Evolutionary conservation across 2,888 invertebrate species (phyloP).

Genomic region (Belgica antarctica): DNA sequence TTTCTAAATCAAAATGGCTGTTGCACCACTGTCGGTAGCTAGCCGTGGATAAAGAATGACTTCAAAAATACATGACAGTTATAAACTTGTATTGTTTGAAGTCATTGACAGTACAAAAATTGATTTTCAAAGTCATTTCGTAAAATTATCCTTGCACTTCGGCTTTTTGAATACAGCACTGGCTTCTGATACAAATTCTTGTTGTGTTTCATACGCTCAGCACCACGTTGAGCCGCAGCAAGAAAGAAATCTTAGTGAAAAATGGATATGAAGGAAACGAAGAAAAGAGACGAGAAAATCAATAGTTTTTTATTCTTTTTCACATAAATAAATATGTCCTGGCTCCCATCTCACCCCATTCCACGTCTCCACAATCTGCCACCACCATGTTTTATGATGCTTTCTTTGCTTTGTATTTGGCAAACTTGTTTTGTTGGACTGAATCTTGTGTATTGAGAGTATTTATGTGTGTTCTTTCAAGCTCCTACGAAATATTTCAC

Average conservation of each 20-base stretch:
- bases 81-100: too few relatives aligned
- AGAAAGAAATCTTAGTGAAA: conserved; percentile 37
- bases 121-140: too few relatives aligned
- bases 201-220: not conserved
- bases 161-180: too few relatives aligned
- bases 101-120: too few relatives aligned
- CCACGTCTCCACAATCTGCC: not conserved
- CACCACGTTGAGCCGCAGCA: conserved; percentile 35
- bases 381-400: conserved; percentile 16
- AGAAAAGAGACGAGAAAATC: conserved; percentile 28
- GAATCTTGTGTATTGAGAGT: conserved; percentile 14
- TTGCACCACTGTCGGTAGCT: too few relatives aligned
- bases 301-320: conserved; percentile 29
- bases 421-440: conserved; percentile 17
- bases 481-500: conserved; percentile 21
- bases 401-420: not conserved
- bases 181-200: too few relatives aligned
- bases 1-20: conserved; percentile 26
- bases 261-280: conserved; percentile 20
- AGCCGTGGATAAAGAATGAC: not conserved
- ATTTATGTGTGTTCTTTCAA: conserved; percentile 13
- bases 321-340: conserved; percentile 29
- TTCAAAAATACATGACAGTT: too few relatives aligned
- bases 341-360: not conserved
- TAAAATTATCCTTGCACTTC: too few relatives aligned